Percentiles rank a stretch among this genome's conserved stretches.
Evolutionary conservation across 2,888 invertebrate genomes (phyloP).

Genomic region (Hyalella azteca): DNA sequence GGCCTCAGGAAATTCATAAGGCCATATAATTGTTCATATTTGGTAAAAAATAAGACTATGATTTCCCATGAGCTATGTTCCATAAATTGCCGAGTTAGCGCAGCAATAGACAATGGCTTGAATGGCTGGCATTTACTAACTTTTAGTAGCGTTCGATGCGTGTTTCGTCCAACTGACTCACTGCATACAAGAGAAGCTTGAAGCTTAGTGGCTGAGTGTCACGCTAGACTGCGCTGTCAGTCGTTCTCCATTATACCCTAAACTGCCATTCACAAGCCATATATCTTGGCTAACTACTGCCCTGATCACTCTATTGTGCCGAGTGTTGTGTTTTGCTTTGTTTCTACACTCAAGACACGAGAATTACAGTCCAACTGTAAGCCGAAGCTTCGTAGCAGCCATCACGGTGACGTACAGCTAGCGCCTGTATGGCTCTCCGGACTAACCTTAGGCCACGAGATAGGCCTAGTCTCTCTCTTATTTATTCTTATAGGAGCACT

Average conservation of each 20-base stretch:
- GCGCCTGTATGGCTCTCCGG: neutral
- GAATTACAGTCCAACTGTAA: neutral
- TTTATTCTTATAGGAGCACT: too few species aligned
- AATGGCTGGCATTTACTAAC: too few species aligned
- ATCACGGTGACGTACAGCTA: neutral
- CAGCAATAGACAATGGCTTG: too few species aligned
- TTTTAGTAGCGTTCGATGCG: too few species aligned
- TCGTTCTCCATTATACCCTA: conserved; percentile 5
- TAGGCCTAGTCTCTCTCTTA: too few species aligned
- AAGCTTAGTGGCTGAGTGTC: neutral
- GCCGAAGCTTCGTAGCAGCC: neutral
- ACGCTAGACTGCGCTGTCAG: neutral
- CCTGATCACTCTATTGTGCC: conserved; percentile 20
- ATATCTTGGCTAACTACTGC: conserved; percentile 19
- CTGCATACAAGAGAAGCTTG: neutral
- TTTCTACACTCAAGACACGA: neutral
- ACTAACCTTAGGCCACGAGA: neutral
- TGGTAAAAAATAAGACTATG: too few species aligned
- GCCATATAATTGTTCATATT: too few species aligned
- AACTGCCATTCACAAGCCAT: conserved; percentile 30
- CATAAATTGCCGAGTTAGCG: too few species aligned
- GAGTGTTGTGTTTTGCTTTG: neutral
- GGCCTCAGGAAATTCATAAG: too few species aligned
- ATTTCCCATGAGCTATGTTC: too few species aligned
- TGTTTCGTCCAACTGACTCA: neutral